Evolutionary conservation across 2,888 invertebrate genomes (phyloP).

Genomic region (Macrophya annulata): DNA sequence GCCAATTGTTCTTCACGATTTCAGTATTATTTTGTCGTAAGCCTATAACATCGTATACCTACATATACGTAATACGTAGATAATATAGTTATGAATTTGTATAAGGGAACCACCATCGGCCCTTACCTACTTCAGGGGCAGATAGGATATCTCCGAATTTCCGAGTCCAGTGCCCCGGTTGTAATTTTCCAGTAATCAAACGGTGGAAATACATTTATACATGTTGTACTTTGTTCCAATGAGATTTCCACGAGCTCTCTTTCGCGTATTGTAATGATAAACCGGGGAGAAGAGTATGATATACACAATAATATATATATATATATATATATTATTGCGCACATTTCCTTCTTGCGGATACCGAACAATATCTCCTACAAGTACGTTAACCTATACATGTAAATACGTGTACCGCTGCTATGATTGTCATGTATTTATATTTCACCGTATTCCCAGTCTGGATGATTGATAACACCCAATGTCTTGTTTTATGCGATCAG

Average conservation of each 20-base stretch:
- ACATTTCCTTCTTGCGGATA: neutral
- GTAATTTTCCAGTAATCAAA: neutral
- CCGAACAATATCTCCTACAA: neutral
- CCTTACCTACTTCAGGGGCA: neutral
- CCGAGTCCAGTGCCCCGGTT: neutral
- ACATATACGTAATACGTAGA: no score
- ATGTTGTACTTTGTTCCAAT: neutral
- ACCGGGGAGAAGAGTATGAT: neutral
- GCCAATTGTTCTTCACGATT: no score
- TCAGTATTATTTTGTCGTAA: no score
- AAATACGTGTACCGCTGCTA: neutral
- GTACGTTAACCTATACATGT: neutral
- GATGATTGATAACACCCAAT: neutral
- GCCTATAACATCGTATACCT: no score
- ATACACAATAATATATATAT: no score
- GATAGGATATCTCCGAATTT: neutral
- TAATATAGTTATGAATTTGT: no score
- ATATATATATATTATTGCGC: conserved; percentile 25
- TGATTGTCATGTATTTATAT: neutral
- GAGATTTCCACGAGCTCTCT: conserved; percentile 1
- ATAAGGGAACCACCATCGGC: neutral
- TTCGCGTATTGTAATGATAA: neutral
- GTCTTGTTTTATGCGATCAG: conserved; percentile 78
- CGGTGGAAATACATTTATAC: neutral
- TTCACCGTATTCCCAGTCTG: neutral